Evolutionary conservation across 2,113 vertebrate species (phyloP), one percentile per base, ranked within the genome.

Genomic region (Calonectris borealis): DNA sequence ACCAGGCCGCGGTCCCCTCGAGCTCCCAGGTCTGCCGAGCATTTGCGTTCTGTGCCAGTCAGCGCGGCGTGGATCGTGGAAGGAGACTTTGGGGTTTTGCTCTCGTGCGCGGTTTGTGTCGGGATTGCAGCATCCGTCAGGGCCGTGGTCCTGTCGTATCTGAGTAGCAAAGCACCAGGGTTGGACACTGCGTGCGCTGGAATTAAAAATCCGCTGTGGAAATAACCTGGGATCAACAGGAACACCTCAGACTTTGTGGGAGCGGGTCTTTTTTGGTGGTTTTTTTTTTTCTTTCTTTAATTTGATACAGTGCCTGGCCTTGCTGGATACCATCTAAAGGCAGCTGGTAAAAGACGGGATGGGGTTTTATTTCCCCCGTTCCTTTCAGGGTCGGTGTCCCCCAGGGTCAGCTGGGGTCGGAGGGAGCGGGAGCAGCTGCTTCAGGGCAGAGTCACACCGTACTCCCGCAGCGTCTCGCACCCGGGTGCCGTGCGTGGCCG

Each of bases 401-500:
- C 25, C 29, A 0, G 5, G 34, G 7, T 29, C 4, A 14, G 42
- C 62, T 11, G 70, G 48, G 70, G 21, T 12, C 58, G 25, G 70
- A 42, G 82, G 44, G 21, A 82, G 38, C 7, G 1, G 80, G 73
- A 80, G 69, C 86, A 34, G 48, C 54, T 15, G 44, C 52, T 20
- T 26, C 27, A 1, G n/a, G 2, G 26, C 15, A 15, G 4, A 52
- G 25, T 24, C 32, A 7, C 27, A 1, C 10, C 3, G 22, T 51
- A 32, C 65, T 44, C 42, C 29, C 7, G 3, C 20, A 5, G 27
- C 3, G 3, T 10, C 44, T 38, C 8, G 2, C 25, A 11, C 16
- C 16, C 3, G 2, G 27, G 6, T 13, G 52, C 69, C 2, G 2
- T 2, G 19, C 0, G 1, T 42, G 54, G 38, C 62, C 2, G 1